Evolutionary conservation across 2,888 invertebrate genomes (phyloP).

Genomic region (Leptinotarsa haldemani): DNA sequence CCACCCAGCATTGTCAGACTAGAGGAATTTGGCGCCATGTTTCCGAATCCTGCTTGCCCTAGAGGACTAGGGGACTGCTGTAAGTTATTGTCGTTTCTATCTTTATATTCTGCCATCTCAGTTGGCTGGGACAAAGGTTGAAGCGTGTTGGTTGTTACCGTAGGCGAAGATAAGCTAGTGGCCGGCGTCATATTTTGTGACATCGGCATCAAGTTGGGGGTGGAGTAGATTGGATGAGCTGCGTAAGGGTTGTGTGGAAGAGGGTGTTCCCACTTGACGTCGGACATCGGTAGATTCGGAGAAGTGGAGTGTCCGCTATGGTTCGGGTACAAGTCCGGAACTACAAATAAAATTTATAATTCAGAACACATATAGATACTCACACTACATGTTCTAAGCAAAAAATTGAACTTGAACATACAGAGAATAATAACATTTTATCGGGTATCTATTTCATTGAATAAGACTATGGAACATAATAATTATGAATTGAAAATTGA

Average conservation of each 20-base stretch:
- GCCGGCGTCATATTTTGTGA: conserved; percentile 60
- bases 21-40: conserved; percentile 65
- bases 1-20: conserved; percentile 68
- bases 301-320: conserved; percentile 61
- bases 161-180: conserved; percentile 64
- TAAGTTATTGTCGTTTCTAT: conserved; percentile 54
- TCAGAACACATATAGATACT: no score
- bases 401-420: no score
- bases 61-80: conserved; percentile 47
- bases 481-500: no score
- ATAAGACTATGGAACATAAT: no score
- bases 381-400: no score
- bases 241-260: conserved; percentile 59
- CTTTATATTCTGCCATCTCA: conserved; percentile 48
- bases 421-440: no score
- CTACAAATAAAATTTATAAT: conserved; percentile 51
- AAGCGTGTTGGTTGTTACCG: conserved; percentile 64
- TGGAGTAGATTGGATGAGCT: conserved; percentile 62
- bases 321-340: conserved; percentile 54
- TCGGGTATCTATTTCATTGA: no score
- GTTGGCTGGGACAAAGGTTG: conserved; percentile 62
- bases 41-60: conserved; percentile 51
- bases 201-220: conserved; percentile 62
- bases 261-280: conserved; percentile 56
- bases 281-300: conserved; percentile 60